Conservation (phyloP, 2,888 invertebrate species). For the Scotopteryx bipunctaria region DNA sequence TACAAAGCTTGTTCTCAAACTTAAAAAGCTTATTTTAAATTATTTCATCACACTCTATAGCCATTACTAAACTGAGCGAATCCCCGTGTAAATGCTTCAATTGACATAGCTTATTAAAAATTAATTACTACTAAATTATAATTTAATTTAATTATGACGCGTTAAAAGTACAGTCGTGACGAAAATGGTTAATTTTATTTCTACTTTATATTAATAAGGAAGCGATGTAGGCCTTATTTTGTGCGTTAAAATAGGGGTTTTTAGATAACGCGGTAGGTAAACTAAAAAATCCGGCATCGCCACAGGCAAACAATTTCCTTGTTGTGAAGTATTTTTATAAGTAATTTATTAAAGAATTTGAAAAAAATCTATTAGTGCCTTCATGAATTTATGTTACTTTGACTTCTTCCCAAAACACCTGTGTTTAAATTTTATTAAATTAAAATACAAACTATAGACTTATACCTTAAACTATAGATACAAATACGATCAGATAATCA, state of each 20-base stretch:
- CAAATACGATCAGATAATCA: constrained; percentile 23
- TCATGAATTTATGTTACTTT: neutral
- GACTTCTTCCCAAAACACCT: constrained; percentile 4
- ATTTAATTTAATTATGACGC: constrained; percentile 55
- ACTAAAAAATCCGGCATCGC: neutral
- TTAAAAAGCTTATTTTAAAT: no score
- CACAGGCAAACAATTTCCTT: neutral
- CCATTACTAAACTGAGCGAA: constrained; percentile 42
- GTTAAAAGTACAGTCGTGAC: constrained; percentile 41
- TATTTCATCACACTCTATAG: constrained; percentile 15
- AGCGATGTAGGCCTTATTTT: constrained; percentile 31
- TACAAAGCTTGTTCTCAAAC: no score
- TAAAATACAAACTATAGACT: constrained; percentile 2
- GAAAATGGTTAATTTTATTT: constrained; percentile 28
- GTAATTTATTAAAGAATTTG: neutral
- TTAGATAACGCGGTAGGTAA: neutral
- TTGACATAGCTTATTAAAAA: constrained; percentile 73
- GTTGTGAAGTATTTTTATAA: neutral
- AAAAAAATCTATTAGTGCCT: neutral
- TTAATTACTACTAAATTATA: constrained; percentile 59
- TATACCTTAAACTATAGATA: constrained; percentile 15
- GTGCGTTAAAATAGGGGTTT: constrained; percentile 29
- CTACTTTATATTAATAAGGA: constrained; percentile 27
- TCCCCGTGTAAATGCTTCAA: constrained; percentile 60
- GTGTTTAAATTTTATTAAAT: constrained; percentile 6